Percentiles rank a stretch among this genome's conserved stretches.
phyloP scores from a whole-genome alignment of 2,888 invertebrate genomes.

The Hirtodrosophila histrioides region DNA sequence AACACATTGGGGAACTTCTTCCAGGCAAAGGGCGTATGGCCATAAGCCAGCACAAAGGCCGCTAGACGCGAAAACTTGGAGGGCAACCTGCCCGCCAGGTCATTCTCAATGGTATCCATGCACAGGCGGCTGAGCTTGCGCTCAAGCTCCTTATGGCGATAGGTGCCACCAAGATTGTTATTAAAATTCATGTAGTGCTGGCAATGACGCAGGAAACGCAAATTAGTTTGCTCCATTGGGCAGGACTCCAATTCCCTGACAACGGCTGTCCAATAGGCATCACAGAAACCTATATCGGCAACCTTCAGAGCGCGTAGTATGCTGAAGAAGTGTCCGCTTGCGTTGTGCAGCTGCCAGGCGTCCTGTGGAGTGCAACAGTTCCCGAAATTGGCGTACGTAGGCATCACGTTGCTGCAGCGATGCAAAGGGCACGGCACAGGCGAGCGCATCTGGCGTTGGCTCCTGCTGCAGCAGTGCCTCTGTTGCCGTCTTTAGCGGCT shows the following conservation, averaged over 20 bases:
- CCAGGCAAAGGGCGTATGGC: conserved; percentile 79
- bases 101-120: conserved; percentile 80
- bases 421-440: conserved; percentile 84
- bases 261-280: conserved; percentile 85
- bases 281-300: conserved; percentile 84
- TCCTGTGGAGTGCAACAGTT: conserved; percentile 68
- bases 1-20: conserved; percentile 82
- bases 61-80: conserved; percentile 83
- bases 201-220: conserved; percentile 83
- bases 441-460: conserved; percentile 84
- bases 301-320: conserved; percentile 85
- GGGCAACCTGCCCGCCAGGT: conserved; percentile 82
- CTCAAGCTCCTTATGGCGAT: conserved; percentile 85
- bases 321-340: conserved; percentile 84
- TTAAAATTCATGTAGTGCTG: conserved; percentile 86
- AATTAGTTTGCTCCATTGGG: conserved; percentile 56
- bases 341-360: conserved; percentile 73
- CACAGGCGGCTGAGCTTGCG: conserved; percentile 82
- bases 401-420: conserved; percentile 84
- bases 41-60: conserved; percentile 85
- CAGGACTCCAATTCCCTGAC: conserved; percentile 78
- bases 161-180: conserved; percentile 85
- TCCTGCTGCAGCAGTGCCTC: conserved; percentile 74
- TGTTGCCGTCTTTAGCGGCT: conserved; percentile 83
- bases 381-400: conserved; percentile 81